Percentiles rank a stretch among this genome's conserved stretches.
Evolutionary conservation across 2,888 invertebrate genomes (phyloP).

Genomic region (Cacoxenus indagator): DNA sequence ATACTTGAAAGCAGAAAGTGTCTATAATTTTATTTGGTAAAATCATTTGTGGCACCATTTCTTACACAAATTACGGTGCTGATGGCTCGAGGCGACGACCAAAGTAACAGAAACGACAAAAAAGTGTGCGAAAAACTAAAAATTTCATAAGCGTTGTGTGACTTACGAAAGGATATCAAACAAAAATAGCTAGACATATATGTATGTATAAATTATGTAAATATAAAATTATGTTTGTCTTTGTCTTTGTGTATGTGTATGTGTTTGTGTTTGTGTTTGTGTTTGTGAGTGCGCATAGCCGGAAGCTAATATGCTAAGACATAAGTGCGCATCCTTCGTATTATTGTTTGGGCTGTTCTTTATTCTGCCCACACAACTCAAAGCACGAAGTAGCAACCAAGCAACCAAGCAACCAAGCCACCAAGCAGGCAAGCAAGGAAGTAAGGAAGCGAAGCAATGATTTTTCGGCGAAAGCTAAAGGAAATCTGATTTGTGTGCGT

Average conservation of each 20-base stretch:
- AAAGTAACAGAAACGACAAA: not conserved
- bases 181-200: no score
- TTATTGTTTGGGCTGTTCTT: not conserved
- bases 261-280: not conserved
- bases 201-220: no score
- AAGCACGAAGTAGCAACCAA: no score
- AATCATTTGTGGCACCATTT: not conserved
- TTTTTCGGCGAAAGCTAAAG: not conserved
- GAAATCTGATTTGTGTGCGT: slow-evolving; percentile 2
- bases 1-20: not conserved
- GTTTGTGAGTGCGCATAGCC: not conserved
- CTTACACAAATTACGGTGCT: not conserved
- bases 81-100: not conserved
- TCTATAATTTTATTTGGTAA: not conserved
- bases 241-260: no score
- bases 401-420: no score
- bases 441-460: no score
- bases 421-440: no score
- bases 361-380: not conserved
- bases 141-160: not conserved
- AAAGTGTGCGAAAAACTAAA: not conserved
- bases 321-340: not conserved
- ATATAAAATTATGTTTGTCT: no score
- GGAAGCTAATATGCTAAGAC: slow-evolving; percentile 8
- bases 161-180: not conserved